phyloP scores from a whole-genome alignment of 2,113 vertebrate genomes.

The Chamaetylas fuelleborni region DNA sequence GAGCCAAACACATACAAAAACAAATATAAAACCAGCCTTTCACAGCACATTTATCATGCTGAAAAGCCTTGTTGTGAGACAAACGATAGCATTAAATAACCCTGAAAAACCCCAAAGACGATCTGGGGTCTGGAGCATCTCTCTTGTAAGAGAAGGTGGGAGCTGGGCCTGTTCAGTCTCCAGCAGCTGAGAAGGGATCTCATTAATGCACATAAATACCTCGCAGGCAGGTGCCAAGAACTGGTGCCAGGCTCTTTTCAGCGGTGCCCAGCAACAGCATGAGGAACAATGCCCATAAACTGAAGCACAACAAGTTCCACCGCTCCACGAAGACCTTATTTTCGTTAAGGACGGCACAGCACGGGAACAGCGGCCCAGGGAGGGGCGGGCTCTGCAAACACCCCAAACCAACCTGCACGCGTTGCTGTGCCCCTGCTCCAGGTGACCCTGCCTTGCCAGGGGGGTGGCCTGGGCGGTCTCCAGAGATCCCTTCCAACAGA shows the following conservation, averaged over 20 bases:
- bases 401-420: not conserved
- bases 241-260: not conserved
- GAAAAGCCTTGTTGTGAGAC: too few relatives aligned
- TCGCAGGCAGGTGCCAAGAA: rapidly evolving
- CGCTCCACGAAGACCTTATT: rapidly evolving
- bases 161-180: not conserved
- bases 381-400: too few relatives aligned
- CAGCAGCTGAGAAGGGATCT: not conserved
- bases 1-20: rapidly evolving
- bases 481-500: not conserved
- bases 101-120: not conserved
- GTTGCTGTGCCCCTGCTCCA: not conserved
- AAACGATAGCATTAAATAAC: not conserved
- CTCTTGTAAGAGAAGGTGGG: rapidly evolving
- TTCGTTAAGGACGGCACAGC: rapidly evolving
- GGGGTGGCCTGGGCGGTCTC: rapidly evolving
- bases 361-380: not conserved
- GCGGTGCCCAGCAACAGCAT: not conserved
- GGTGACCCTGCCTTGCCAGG: not conserved
- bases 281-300: not conserved
- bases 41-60: rapidly evolving
- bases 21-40: rapidly evolving
- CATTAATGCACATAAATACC: not conserved
- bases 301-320: rapidly evolving
- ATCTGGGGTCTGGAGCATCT: not conserved